Percentiles rank a stretch among this genome's conserved stretches.
phyloP scores from a whole-genome alignment of 2,797 vertebrate species.

The Falco concolor region DNA sequence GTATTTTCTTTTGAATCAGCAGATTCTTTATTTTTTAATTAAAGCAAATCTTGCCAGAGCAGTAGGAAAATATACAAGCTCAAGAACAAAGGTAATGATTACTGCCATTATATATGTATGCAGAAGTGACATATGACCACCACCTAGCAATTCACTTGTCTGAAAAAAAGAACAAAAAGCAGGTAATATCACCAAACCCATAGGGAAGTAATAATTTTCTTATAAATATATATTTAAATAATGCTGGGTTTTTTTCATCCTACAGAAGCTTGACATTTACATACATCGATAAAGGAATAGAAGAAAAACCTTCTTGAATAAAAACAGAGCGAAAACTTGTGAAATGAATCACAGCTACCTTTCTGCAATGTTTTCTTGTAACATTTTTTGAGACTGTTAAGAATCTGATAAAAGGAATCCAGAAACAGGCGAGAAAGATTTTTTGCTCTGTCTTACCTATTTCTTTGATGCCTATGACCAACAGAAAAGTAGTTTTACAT shows the following conservation, averaged over 20 bases:
- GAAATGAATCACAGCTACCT: neutral
- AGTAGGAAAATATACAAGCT: neutral
- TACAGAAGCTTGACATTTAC: neutral
- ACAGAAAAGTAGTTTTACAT: conserved; percentile 12
- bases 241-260: neutral
- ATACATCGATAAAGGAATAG: neutral
- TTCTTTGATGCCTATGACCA: neutral
- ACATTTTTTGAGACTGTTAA: neutral
- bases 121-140: neutral
- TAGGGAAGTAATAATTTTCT: neutral
- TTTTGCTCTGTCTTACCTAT: neutral
- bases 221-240: neutral
- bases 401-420: neutral
- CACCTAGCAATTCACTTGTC: neutral
- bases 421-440: neutral
- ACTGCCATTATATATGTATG: neutral
- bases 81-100: neutral
- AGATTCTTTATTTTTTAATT: neutral
- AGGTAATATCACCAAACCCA: neutral
- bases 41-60: neutral
- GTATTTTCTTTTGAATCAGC: conserved; percentile 4
- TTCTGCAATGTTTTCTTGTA: neutral
- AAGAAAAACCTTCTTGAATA: neutral
- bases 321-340: neutral
- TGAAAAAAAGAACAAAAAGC: neutral